phyloP scores from a whole-genome alignment of 2,888 invertebrate genomes.

The Spodoptera picta region DNA sequence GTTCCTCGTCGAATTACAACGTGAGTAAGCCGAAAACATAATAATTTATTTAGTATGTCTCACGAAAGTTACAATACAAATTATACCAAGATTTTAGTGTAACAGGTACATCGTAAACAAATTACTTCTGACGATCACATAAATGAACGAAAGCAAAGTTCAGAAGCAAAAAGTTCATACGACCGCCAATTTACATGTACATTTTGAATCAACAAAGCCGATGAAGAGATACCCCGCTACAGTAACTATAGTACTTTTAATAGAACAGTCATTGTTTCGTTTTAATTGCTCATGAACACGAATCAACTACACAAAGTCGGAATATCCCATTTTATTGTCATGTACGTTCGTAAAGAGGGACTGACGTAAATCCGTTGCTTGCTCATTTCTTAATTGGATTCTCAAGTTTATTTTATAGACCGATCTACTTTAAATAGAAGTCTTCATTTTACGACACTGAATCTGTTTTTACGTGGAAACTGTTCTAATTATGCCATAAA shows the following conservation, averaged over 20 bases:
- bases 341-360: constrained; percentile 80
- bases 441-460: constrained; percentile 78
- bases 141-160: no score
- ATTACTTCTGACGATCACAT: no score
- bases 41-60: no score
- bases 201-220: constrained; percentile 16
- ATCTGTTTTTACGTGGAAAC: constrained; percentile 70
- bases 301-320: constrained; percentile 65
- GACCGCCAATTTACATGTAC: neutral
- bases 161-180: neutral
- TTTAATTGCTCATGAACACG: constrained; percentile 63
- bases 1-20: no score
- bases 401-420: constrained; percentile 84
- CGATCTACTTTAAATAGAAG: constrained; percentile 79
- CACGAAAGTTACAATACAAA: no score
- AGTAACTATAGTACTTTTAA: constrained; percentile 37
- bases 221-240: constrained; percentile 4
- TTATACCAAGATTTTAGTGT: no score
- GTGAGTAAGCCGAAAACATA: no score
- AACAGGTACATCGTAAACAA: no score
- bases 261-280: constrained; percentile 50
- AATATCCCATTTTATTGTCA: constrained; percentile 74
- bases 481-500: constrained; percentile 60
- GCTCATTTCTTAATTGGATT: constrained; percentile 86
- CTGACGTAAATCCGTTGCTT: constrained; percentile 79